Conservation (phyloP, 2,797 vertebrate species). For the Huso huso region DNA sequence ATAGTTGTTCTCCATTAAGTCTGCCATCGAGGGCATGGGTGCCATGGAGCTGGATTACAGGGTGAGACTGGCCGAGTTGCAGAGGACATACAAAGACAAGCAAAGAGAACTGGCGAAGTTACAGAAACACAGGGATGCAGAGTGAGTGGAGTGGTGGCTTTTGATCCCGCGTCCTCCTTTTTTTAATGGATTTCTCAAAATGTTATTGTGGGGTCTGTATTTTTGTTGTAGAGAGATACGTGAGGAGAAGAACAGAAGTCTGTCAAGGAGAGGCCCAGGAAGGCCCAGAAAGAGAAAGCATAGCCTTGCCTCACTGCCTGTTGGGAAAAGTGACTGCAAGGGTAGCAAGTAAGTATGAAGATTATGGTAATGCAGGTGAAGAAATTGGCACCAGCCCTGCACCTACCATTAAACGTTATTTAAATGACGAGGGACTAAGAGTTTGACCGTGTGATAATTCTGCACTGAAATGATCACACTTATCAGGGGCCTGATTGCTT, state of each 20-base stretch:
- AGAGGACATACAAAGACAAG: slow-evolving; percentile 88
- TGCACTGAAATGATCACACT: too few species aligned
- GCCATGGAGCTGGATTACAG: slow-evolving; percentile 87
- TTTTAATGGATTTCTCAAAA: too few species aligned
- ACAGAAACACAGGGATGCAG: slow-evolving; percentile 79
- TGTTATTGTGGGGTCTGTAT: too few species aligned
- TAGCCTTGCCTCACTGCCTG: slow-evolving; percentile 67
- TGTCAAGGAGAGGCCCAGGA: slow-evolving; percentile 82
- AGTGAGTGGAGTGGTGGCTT: slow-evolving; percentile 59
- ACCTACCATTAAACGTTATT: too few species aligned
- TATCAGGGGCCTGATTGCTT: too few species aligned
- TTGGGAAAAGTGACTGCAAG: slow-evolving; percentile 77
- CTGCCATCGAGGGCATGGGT: slow-evolving; percentile 78
- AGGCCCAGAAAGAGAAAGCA: slow-evolving; percentile 92
- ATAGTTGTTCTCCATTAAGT: slow-evolving; percentile 80
- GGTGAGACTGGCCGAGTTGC: slow-evolving; percentile 83
- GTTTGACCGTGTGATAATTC: too few species aligned
- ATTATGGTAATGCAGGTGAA: too few species aligned
- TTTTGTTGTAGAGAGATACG: slow-evolving; percentile 65
- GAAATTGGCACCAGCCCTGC: too few species aligned
- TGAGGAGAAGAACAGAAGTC: slow-evolving; percentile 86
- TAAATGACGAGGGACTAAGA: too few species aligned
- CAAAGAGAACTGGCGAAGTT: slow-evolving; percentile 86
- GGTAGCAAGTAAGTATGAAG: slow-evolving; percentile 79
- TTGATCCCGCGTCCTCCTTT: too few species aligned